These are phyloP conservation scores for Diadegma fenestrale DNA, from an alignment of 2,888 invertebrate species.

Conservation along the genomic window DNA sequence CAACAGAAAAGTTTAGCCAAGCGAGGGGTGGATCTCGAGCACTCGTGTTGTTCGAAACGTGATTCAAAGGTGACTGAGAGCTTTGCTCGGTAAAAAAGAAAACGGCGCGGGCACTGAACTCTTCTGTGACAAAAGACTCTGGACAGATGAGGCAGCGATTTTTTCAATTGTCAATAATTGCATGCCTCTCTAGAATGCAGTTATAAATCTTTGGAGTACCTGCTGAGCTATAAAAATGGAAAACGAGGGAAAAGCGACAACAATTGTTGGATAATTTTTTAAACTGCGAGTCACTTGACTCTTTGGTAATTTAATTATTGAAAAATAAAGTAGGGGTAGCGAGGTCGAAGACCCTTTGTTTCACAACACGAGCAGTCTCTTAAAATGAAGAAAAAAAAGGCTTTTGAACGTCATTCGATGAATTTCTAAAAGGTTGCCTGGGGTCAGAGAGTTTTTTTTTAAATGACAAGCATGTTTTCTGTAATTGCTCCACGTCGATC, in stretches of 20 bases:
- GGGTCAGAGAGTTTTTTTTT: background rate
- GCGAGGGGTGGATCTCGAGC: background rate
- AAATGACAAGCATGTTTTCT: background rate
- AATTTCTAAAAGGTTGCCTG: background rate
- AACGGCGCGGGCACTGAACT: background rate
- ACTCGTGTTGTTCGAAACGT: background rate
- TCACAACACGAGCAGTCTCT: background rate
- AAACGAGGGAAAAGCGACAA: background rate
- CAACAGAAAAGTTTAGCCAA: background rate
- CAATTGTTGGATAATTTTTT: background rate
- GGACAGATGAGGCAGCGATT: background rate
- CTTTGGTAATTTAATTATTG: background rate
- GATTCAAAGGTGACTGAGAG: background rate
- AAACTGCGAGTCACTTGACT: background rate
- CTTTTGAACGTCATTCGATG: background rate
- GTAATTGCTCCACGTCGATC: background rate
- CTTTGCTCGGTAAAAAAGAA: background rate
- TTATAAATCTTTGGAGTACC: background rate
- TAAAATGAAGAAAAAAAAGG: background rate
- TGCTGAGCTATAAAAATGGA: background rate
- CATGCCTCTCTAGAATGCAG: background rate
- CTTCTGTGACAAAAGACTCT: background rate
- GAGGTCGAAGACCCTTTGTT: background rate
- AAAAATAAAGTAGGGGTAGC: background rate
- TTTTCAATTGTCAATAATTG: background rate